Conservation (phyloP, 2,113 vertebrate genomes). For the Hippocampus barbouri region DNA sequence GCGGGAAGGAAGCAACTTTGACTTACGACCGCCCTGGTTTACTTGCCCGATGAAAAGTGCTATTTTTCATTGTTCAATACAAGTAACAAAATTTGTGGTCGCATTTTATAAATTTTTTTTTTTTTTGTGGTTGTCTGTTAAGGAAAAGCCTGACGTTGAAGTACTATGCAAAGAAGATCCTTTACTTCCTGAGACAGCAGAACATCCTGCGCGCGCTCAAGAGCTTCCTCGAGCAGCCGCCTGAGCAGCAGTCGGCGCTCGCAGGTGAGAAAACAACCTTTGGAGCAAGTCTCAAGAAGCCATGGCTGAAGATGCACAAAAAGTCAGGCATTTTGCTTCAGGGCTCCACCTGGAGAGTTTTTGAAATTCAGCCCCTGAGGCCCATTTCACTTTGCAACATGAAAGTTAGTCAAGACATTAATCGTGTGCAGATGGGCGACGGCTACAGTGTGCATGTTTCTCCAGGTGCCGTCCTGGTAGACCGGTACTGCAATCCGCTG, state of each 20-base stretch:
- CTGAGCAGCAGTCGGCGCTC: slow-evolving; percentile 80
- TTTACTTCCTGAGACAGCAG: slow-evolving; percentile 94
- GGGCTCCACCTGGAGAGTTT: no score
- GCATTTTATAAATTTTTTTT: no score
- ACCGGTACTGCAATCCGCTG: slow-evolving; percentile 95
- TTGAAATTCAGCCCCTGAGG: no score
- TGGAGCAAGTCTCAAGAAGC: not conserved
- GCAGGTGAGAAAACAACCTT: slow-evolving; percentile 73
- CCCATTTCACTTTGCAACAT: no score
- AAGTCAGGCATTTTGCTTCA: not conserved
- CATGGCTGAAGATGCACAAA: no score
- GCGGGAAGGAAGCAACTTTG: not conserved
- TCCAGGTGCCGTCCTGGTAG: slow-evolving; percentile 88
- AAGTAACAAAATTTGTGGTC: no score
- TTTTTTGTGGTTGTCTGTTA: not conserved
- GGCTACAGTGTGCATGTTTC: not conserved
- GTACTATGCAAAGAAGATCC: slow-evolving; percentile 98
- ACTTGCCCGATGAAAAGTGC: no score
- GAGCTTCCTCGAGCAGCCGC: slow-evolving; percentile 81
- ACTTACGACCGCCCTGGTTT: not conserved
- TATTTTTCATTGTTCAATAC: no score
- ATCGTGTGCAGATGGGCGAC: no score
- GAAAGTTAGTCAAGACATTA: no score
- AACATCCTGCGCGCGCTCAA: slow-evolving; percentile 89
- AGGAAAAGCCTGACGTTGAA: slow-evolving; percentile 94